Base-by-base conservation (phyloP, 1,140 invertebrate genomes). In the Capitella teleta region DNA sequence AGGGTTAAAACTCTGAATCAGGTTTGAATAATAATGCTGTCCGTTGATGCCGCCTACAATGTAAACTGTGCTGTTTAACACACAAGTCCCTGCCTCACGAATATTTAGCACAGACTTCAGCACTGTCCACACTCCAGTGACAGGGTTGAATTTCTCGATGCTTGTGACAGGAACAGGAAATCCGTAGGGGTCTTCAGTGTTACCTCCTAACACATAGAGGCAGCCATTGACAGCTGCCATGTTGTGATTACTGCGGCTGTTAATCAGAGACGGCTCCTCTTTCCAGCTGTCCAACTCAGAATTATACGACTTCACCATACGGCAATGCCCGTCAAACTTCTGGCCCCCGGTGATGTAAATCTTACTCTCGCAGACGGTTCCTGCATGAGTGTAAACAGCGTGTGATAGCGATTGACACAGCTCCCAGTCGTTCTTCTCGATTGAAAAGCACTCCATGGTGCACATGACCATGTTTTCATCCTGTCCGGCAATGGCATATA, bases 401-500 rank as follows among this genome's bases (percentile, higher is more conserved):
- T 64, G 56, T 49, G 56, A 60, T 14, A 68, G 56, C 2, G 63
- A 60, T 19, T 59, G 55, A 38, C 59, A 63, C 57, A 62, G 56
- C 8, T 63, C 62, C 67, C 67, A 70, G 36, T 70, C 66, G 52
- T 70, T 68, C 14, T 51, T 57, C 4, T 55, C 59, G 28, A 70
- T 63, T 37, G 61, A 58, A 50, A 62, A 68, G 51, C 62, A 58
- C 47, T 68, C 67, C 16, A 67, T 57, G 6, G 67, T 66, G 50
- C 61, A 66, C 62, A 67, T 67, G 3, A 70, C 61, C 44, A 64
- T 63, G 38, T 67, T 70, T 56, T 70, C 66, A 61, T 70, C 68
- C 49, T 68, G 64, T 0, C 68, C 68, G 4, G 59, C 68, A 26
- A 70, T 59, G 1, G 66, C 64, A 54, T 66, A 69, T 24, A 70